Base-by-base conservation (phyloP, 1,140 invertebrate genomes). In the Ectropis grisescens region DNA sequence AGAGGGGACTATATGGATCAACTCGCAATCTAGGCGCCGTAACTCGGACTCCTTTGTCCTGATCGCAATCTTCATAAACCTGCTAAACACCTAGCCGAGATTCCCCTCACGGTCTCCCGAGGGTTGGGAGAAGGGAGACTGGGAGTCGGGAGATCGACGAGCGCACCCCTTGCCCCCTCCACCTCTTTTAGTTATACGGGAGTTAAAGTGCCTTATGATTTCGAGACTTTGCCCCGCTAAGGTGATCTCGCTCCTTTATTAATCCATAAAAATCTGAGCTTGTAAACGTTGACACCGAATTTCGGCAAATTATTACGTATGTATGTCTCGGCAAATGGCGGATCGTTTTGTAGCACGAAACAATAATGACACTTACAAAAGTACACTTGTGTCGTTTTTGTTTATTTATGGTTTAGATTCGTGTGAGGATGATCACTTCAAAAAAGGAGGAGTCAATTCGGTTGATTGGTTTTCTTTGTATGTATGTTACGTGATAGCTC, bases 11-110 rank as follows among this genome's bases (percentile, higher is more conserved):
- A 30, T 41, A 36, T 38, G 46, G 49, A 49, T 52, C 44, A 51
- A 41, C 31, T 43, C 33, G 42, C 55, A 52, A 62, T 59, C 48
- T 52, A 55, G 51, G 37, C 42, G 35, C 33, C 48, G 51, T 58
- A 59, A 55, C 47, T 55, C 31, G 51, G 56, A 56, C 46, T 52
- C 48, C 65, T 68, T 68, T 71, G 65, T 72, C 66, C 66, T 58
- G 56, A 55, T 70, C 48, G 66, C 68, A 75, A 75, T 75, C 70
- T 75, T 66, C 68, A 71, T 75, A 75, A 72, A 75, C 58, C 62
- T 65, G 65, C 65, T 69, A 75, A 69, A 68, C 66, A 68, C 65
- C 67, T 65, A 57, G 52, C 55, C 51, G 51, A 56, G 55, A 57
- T 57, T 51, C 51, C 47, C 45, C 55, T 49, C 40, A 33, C 38